Conservation (phyloP, 2,797 vertebrate species). For the Heliangelus exortis region DNA sequence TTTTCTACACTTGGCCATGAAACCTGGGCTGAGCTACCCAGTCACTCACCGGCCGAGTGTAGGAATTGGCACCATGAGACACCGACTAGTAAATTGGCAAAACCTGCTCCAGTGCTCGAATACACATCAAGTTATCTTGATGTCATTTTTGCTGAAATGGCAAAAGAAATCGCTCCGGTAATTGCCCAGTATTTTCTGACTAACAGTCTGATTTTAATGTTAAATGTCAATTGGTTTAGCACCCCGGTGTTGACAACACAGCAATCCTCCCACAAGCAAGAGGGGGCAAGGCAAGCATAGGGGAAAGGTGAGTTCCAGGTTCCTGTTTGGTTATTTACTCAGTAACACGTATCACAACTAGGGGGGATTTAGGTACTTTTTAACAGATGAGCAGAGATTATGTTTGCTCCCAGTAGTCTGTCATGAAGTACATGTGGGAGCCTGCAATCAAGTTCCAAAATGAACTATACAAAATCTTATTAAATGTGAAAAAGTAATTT, state of each 20-base stretch:
- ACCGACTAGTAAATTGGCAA: rapidly evolving
- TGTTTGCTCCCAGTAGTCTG: not conserved
- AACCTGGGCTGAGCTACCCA: rapidly evolving
- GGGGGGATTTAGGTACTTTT: not conserved
- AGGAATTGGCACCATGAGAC: not conserved
- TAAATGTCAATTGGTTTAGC: not conserved
- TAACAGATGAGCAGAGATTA: not conserved
- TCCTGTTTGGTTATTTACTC: not conserved
- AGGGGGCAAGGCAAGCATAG: not conserved
- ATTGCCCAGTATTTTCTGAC: not conserved
- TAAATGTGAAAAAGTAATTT: not conserved
- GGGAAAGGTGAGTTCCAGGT: not conserved
- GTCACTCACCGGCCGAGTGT: not conserved
- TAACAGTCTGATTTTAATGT: not conserved
- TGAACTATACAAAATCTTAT: not conserved
- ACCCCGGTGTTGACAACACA: not conserved
- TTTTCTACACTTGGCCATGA: not conserved
- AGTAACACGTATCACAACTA: not conserved
- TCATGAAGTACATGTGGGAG: not conserved
- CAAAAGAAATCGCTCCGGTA: not conserved
- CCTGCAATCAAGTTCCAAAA: not conserved
- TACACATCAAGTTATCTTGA: rapidly evolving
- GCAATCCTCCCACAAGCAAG: not conserved
- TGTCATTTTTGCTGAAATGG: not conserved
- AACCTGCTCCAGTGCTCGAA: not conserved